Base-by-base conservation (phyloP, 2,888 invertebrate genomes). In the Napeogenes sylphis region DNA sequence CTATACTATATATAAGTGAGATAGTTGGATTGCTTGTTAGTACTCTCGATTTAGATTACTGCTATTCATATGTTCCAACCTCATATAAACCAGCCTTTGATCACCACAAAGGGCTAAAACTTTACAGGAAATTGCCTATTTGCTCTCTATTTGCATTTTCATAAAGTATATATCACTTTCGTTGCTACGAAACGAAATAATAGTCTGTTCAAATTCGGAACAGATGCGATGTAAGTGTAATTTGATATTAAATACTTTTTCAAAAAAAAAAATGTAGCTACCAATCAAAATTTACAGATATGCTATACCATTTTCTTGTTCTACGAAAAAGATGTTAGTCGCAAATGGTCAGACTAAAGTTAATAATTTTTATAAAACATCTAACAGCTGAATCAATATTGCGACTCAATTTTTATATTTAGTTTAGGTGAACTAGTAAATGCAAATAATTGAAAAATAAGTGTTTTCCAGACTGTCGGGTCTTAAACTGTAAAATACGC, bases 401-500 rank as follows among this genome's bases (percentile, higher is more conserved):
- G 21, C 38, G 8, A 38, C 38, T 38, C 8, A 42, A 42, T 42
- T 42, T 42, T 6, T 51, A 10, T 51, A 30, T 30, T 51, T 51
- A 10, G 10, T 30, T 51, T 51, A 5, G 2, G 51, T 51, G 2
- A 51, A 30, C 30, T 47, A 35, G 4, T 42, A 42, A 42, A 30
- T 30, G 30, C 8, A 51, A 30, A 21, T 21, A 51, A 51, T 51
- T 51, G 10, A 51, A 51, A 51, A 30, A 30, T 8, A 30, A 51
- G 10, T 30, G 10, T 30, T 51, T 51, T 21, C n/a, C 30, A 30
- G 51, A 12, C 30, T 21, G 51, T 30, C 21, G 51, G 30, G 51
- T 51, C 10, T 51, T 30, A 30, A 54, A 45, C 42, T 54, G 32
- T 45, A n/a, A 58, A 51, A 51, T 47, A 58, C 45, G 32, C 35